Conservation (phyloP, 1,140 invertebrate genomes). For the Aphis gossypii region DNA sequence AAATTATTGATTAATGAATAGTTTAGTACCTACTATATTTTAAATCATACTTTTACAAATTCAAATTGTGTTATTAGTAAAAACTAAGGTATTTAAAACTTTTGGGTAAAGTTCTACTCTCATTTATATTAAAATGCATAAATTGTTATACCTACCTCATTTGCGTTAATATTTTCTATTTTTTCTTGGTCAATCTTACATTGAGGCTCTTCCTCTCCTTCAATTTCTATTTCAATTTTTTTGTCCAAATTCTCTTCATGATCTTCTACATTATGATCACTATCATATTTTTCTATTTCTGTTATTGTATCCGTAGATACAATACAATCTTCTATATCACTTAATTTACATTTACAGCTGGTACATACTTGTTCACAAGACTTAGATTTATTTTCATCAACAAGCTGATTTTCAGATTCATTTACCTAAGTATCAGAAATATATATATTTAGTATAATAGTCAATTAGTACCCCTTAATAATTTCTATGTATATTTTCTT, state of each 20-base stretch:
- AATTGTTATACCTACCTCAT: slow-evolving; percentile 7
- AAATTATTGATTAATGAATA: not conserved
- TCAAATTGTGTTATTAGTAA: not conserved
- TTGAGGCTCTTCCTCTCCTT: not conserved
- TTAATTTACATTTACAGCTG: slow-evolving; percentile 47
- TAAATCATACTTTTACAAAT: not conserved
- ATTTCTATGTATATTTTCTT: not conserved
- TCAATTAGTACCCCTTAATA: not conserved
- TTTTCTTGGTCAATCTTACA: not conserved
- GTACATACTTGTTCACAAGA: slow-evolving; percentile 32
- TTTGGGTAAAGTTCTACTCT: not conserved
- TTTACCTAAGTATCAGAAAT: not conserved
- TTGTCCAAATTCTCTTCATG: not conserved
- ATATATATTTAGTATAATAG: not conserved
- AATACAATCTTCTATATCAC: slow-evolving; percentile 46
- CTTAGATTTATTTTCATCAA: not conserved
- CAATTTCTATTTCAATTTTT: not conserved
- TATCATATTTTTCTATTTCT: not conserved
- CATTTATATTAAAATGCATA: not conserved
- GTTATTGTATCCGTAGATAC: slow-evolving; percentile 7
- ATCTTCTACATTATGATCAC: not conserved
- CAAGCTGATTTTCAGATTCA: not conserved
- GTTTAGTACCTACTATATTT: not conserved
- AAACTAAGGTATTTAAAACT: not conserved
- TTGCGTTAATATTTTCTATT: not conserved